Base-by-base conservation (phyloP, 1,140 invertebrate genomes). In the Drosophila jambulina region DNA sequence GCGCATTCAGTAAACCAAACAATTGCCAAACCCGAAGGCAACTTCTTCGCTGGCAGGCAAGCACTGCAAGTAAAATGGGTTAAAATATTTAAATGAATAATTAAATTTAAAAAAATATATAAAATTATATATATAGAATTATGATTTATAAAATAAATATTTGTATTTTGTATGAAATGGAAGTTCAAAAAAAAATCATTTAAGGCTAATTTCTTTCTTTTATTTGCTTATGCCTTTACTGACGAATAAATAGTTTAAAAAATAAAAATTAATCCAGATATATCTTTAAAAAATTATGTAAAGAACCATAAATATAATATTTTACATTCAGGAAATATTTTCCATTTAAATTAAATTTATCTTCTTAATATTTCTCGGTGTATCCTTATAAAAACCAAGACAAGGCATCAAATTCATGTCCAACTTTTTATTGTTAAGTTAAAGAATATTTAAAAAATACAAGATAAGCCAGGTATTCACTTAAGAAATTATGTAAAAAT, bases 1-100 rank as follows among this genome's bases (percentile, higher is more conserved):
- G 85, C 85, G 85, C 85, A 88, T 88, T 88, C 85, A 85, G 82
- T 67, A 90, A 90, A 81, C 78, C 81, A 61, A 84, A 88, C 64
- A 87, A 77, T 72, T 69, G 63, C 70, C 59, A 77, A 83, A 69
- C 75, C 67, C 76, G 59, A 64, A 74, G 64, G 64, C 79, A 82
- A 79, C 83, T 84, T 78, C 78, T 90, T 85, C 59, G 56, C 53
- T n/a, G 12, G 53, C 34, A 23, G 34, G 3, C 17, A 38, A 17
- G 40, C 56, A 77, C 60, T 82, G 82, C 40, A 5, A 51, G 1
- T 0, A 29, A 49, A 49, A 49, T 0, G 48, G 17, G 13, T 19
- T 7, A 19, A 25, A 49, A 49, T 2, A 6, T 10, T 0, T 0
- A n/a, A n/a, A n/a, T n/a, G n/a, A n/a, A n/a, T n/a, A n/a, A n/a